phyloP scores from a whole-genome alignment of 2,888 invertebrate species.

The Vanessa cardui region DNA sequence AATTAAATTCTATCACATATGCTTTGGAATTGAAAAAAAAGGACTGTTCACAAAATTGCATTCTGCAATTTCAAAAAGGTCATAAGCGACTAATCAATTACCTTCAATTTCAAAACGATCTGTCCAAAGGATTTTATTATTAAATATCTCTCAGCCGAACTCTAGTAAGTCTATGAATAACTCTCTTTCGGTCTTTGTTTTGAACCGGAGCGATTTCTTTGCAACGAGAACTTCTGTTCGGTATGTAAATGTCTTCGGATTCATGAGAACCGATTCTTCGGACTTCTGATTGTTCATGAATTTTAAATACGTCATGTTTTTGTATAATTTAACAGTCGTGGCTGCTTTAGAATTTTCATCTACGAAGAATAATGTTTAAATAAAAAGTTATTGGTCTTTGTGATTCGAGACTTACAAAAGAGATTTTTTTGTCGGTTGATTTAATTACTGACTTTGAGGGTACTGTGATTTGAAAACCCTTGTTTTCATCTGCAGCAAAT shows the following conservation, averaged over 20 bases:
- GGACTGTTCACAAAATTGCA: too few species aligned
- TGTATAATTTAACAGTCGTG: slow-evolving; percentile 35
- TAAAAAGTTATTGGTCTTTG: slow-evolving; percentile 31
- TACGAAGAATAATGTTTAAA: slow-evolving; percentile 29
- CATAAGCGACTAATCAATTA: too few species aligned
- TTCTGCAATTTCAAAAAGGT: too few species aligned
- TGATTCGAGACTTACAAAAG: slow-evolving; percentile 17
- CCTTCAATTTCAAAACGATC: too few species aligned
- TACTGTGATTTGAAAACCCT: too few species aligned
- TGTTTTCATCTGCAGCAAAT: too few species aligned
- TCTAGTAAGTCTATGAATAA: slow-evolving; percentile 16
- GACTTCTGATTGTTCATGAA: slow-evolving; percentile 46
- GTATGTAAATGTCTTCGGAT: slow-evolving; percentile 43
- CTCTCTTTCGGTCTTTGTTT: slow-evolving; percentile 16
- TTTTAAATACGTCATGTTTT: slow-evolving; percentile 45
- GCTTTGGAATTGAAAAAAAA: too few species aligned
- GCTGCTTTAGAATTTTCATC: slow-evolving; percentile 37
- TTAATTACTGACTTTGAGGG: too few species aligned
- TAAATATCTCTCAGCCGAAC: neutral
- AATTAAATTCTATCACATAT: too few species aligned
- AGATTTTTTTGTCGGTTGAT: too few species aligned
- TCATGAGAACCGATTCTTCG: slow-evolving; percentile 34
- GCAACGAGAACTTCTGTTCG: slow-evolving; percentile 28
- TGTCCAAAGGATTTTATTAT: too few species aligned
- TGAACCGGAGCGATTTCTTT: slow-evolving; percentile 20